Evolutionary conservation across 2,113 vertebrate genomes (phyloP).

Genomic region (Pongo pygmaeus): DNA sequence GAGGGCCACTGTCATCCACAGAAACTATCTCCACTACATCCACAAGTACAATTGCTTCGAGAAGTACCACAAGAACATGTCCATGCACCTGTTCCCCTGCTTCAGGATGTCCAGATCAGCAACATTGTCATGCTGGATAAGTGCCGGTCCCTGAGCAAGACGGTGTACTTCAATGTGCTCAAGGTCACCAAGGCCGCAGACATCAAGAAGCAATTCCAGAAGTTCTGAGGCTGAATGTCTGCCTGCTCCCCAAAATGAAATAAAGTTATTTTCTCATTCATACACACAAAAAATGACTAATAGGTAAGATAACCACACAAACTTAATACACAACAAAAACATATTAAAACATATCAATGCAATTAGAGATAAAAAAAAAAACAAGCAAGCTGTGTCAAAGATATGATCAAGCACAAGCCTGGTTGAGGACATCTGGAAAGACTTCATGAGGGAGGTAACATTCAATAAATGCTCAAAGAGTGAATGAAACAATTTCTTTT

Average conservation of each 20-base stretch:
- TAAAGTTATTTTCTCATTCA: too few relatives aligned
- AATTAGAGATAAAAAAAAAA: background rate
- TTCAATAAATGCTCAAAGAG: background rate
- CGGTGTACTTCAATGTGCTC: background rate
- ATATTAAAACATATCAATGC: constrained; percentile 29
- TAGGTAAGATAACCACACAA: background rate
- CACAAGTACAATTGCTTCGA: background rate
- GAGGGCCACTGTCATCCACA: too few relatives aligned
- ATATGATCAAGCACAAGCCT: background rate
- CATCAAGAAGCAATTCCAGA: background rate
- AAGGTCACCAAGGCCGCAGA: background rate
- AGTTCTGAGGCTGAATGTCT: background rate
- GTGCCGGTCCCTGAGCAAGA: background rate
- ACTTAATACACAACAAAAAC: constrained; percentile 15
- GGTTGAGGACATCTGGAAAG: background rate
- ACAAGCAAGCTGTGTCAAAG: background rate
- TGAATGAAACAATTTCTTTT: background rate
- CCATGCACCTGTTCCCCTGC: background rate
- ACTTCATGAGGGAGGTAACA: background rate
- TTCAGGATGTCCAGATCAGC: background rate
- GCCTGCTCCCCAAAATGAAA: too few relatives aligned
- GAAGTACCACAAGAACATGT: background rate
- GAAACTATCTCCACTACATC: too few relatives aligned
- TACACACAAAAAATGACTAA: background rate
- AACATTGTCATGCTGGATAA: background rate